A percentile compares a stretch with the other conserved stretches of the same genome.
Evolutionary conservation across 2,888 invertebrate genomes (phyloP).

Genomic region (Bugulina stolonifera): DNA sequence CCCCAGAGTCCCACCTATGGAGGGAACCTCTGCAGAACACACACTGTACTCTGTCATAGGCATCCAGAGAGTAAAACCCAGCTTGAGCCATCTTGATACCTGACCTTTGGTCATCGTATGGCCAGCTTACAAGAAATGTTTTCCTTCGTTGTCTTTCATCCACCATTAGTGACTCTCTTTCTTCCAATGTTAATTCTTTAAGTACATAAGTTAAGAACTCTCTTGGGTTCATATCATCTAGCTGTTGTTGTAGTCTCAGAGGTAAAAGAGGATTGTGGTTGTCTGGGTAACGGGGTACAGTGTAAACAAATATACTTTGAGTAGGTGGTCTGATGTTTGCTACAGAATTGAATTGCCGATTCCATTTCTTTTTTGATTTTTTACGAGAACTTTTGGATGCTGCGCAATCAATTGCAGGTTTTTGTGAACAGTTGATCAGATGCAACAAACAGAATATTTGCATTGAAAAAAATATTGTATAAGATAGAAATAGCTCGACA

Average conservation of each 20-base stretch:
- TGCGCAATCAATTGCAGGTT: too few species aligned
- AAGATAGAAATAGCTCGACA: neutral
- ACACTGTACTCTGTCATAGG: constrained; percentile 82
- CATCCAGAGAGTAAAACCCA: constrained; percentile 74
- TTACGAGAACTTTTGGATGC: neutral
- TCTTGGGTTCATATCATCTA: constrained; percentile 11
- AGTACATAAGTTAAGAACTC: constrained; percentile 19
- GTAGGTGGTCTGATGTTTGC: neutral
- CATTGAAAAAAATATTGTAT: neutral
- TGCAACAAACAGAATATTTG: neutral
- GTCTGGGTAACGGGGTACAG: neutral
- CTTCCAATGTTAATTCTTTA: neutral
- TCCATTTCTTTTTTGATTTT: neutral
- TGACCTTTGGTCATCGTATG: constrained; percentile 31
- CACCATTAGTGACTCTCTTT: constrained; percentile 28
- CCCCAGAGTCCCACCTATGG: constrained; percentile 83
- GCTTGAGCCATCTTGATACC: constrained; percentile 68
- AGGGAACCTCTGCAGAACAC: constrained; percentile 88
- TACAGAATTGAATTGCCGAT: neutral
- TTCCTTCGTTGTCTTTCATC: constrained; percentile 35
- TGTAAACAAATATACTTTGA: neutral
- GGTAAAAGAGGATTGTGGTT: neutral
- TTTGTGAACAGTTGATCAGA: neutral
- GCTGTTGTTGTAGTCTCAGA: neutral
- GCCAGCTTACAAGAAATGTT: constrained; percentile 35